Evolutionary conservation across 1,140 invertebrate species (phyloP).

Genomic region (Lordiphosa clarofinis): DNA sequence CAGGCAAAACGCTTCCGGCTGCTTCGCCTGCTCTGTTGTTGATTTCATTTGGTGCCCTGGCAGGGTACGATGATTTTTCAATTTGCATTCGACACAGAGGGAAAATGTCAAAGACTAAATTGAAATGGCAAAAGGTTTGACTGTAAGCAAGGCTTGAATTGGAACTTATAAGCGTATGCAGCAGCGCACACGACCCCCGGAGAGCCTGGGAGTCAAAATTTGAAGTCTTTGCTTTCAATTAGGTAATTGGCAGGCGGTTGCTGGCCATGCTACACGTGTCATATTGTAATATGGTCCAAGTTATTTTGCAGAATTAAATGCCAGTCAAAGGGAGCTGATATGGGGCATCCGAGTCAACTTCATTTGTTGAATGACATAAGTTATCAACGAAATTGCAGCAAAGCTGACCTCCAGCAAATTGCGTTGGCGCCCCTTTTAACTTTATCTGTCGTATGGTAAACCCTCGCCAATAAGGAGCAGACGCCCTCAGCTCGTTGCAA

Average conservation of each 20-base stretch:
- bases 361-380: constrained; percentile 75
- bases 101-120: constrained; percentile 71
- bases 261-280: neutral
- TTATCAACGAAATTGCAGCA: constrained; percentile 70
- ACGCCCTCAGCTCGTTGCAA: constrained; percentile 25
- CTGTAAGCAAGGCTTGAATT: constrained; percentile 4
- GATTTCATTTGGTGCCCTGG: constrained; percentile 41
- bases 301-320: constrained; percentile 33
- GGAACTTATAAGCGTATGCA: constrained; percentile 68
- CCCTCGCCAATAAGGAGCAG: constrained; percentile 22
- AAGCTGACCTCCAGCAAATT: constrained; percentile 72
- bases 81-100: constrained; percentile 71
- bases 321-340: neutral
- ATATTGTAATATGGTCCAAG: constrained; percentile 54
- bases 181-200: constrained; percentile 20
- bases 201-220: constrained; percentile 7
- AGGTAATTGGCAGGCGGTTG: constrained; percentile 64
- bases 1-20: constrained; percentile 70
- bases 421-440: constrained; percentile 60
- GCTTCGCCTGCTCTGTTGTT: constrained; percentile 48
- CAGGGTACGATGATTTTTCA: constrained; percentile 67
- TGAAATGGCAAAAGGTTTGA: constrained; percentile 59
- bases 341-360: constrained; percentile 59
- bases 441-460: constrained; percentile 64
- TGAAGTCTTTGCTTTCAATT: constrained; percentile 60